Percentiles rank a stretch among this genome's conserved stretches.
Evolutionary conservation across 2,888 invertebrate species (phyloP).

Genomic region (Stenoptilia bipunctidactyla): DNA sequence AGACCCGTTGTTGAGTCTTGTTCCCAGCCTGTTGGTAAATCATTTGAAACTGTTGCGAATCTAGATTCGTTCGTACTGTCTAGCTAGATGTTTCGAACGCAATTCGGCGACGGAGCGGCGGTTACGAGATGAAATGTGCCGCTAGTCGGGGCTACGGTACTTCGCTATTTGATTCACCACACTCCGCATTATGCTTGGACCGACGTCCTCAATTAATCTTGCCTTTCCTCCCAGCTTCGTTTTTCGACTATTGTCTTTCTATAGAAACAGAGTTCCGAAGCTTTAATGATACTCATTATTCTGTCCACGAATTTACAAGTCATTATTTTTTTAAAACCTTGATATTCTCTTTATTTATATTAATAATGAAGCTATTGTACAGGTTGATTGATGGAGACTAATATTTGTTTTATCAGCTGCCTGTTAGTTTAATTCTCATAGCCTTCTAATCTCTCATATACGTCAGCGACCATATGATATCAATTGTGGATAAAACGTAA

Average conservation of each 20-base stretch:
- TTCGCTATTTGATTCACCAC: conserved; percentile 25
- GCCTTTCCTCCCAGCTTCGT: too few relatives aligned
- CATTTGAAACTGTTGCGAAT: conserved; percentile 62
- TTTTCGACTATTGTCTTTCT: too few relatives aligned
- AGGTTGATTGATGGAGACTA: not conserved
- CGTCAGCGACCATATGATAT: conserved; percentile 45
- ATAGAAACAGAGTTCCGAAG: too few relatives aligned
- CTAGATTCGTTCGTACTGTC: conserved; percentile 45
- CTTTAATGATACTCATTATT: too few relatives aligned
- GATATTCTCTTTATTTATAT: not conserved
- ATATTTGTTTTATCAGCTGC: conserved; percentile 21
- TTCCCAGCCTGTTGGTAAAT: conserved; percentile 61
- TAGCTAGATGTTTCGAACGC: conserved; percentile 53
- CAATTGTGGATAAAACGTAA: conserved; percentile 37
- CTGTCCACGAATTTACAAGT: too few relatives aligned
- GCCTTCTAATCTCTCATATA: conserved; percentile 33
- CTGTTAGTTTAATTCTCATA: conserved; percentile 28
- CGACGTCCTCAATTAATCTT: conserved; percentile 51
- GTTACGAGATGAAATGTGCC: conserved; percentile 52
- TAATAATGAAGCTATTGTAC: not conserved
- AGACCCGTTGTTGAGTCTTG: conserved; percentile 42
- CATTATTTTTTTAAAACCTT: too few relatives aligned
- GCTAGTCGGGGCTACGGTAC: conserved; percentile 63
- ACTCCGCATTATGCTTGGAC: conserved; percentile 51
- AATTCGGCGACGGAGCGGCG: conserved; percentile 36